Evolutionary conservation across 2,888 invertebrate genomes (phyloP), one percentile per base, ranked within the genome.

Genomic region (Drosophila limbata): DNA sequence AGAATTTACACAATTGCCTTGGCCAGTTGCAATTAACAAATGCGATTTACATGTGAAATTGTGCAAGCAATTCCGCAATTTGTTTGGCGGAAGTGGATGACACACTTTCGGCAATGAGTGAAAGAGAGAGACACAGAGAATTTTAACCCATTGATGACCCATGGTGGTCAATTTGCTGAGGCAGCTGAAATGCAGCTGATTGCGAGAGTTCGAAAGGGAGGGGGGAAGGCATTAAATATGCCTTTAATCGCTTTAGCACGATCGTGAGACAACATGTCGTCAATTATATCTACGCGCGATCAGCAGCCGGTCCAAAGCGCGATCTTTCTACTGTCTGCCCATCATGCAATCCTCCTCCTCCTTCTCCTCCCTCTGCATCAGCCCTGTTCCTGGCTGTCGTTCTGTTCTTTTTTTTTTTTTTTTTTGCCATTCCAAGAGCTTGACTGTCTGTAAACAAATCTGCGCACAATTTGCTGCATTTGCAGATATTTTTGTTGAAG

Each of bases 201-300:
- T 21, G 53, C 21, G 4, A 15, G 6, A 15, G 25, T 35, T 63
- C 10, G 28, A 8, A 2, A 8, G 57, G 39, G 73, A n/a, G 0
- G 35, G 35, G 13, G 35, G 13, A 13, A 13, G 78, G 75, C 81
- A 77, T 87, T 82, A 84, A 84, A 79, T 88, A 84, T 64, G 79
- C 81, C 73, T 89, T 90, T 90, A 90, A 90, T 90, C 90, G 89
- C 81, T 85, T 90, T 90, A 89, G 90, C 90, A 90, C 90, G 91
- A 90, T 90, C 90, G 83, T 85, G 89, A 91, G 90, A 91, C 90
- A 90, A 91, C 89, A 90, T 88, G 91, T 89, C 90, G 90, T 91
- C 90, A 90, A 90, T 91, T 91, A 90, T 90, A 90, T 90, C 91
- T 90, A 81, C 81, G 85, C 75, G 69, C 75, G 87, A 84, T 88